Evolutionary conservation across 2,888 invertebrate species (phyloP).

Genomic region (Philereme vetulata): DNA sequence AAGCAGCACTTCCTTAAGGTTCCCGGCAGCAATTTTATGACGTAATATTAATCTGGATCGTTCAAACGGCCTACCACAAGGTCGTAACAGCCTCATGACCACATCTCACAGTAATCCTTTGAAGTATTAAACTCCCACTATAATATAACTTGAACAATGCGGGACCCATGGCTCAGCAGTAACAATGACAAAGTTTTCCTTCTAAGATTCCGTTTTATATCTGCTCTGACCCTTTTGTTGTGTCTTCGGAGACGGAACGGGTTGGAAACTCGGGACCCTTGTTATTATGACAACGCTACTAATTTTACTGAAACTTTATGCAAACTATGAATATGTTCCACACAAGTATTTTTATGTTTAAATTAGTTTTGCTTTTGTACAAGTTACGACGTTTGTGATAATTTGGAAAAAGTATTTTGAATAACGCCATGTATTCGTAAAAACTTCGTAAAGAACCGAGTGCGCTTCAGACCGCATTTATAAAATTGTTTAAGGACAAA

Average conservation of each 20-base stretch:
- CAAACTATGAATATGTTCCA: slow-evolving; percentile 38
- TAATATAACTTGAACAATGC: slow-evolving; percentile 80
- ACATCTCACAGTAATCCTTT: slow-evolving; percentile 73
- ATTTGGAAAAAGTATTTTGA: background rate
- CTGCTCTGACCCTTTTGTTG: slow-evolving; percentile 64
- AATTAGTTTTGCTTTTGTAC: slow-evolving; percentile 27
- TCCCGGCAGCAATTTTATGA: slow-evolving; percentile 37
- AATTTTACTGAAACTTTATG: slow-evolving; percentile 56
- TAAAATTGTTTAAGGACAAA: no score
- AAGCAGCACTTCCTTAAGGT: slow-evolving; percentile 22
- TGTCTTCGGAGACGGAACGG: slow-evolving; percentile 48
- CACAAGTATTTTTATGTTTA: slow-evolving; percentile 28
- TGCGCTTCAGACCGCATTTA: no score
- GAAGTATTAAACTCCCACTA: slow-evolving; percentile 75
- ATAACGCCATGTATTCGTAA: no score
- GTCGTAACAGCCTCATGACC: slow-evolving; percentile 62
- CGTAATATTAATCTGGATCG: slow-evolving; percentile 57
- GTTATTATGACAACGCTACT: slow-evolving; percentile 60
- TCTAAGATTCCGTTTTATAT: slow-evolving; percentile 73
- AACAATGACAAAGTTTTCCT: slow-evolving; percentile 78
- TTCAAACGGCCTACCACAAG: slow-evolving; percentile 47
- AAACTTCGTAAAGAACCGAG: no score
- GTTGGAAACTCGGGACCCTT: slow-evolving; percentile 52
- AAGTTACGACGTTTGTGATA: slow-evolving; percentile 15
- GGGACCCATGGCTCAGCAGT: slow-evolving; percentile 66